These are phyloP conservation scores for Branchinecta lindahli DNA, from an alignment of 1,140 invertebrate species.

Conservation along the genomic window DNA sequence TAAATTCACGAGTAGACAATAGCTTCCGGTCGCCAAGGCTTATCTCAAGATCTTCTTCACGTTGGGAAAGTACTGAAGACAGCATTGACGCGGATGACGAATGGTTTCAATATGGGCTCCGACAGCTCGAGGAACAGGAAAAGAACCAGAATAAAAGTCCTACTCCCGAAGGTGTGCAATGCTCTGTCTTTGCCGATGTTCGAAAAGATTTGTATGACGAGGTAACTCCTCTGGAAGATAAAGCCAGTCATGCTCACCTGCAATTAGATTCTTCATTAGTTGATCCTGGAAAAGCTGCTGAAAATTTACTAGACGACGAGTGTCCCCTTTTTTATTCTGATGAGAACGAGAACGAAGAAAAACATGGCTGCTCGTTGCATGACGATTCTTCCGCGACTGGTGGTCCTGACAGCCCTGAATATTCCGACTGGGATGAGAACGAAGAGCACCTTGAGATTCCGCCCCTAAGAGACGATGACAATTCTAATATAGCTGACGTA, in stretches of 20 bases:
- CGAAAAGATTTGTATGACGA: background rate
- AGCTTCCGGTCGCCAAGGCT: slow-evolving; percentile 35
- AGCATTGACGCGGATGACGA: slow-evolving; percentile 84
- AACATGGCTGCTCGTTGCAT: background rate
- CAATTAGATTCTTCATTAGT: too few species aligned
- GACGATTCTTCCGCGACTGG: slow-evolving; percentile 63
- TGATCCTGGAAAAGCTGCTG: background rate
- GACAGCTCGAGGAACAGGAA: slow-evolving; percentile 72
- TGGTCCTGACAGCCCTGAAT: slow-evolving; percentile 61
- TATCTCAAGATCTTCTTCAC: slow-evolving; percentile 64
- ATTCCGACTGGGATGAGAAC: slow-evolving; percentile 52
- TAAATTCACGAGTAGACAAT: background rate
- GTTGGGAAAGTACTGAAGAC: slow-evolving; percentile 76
- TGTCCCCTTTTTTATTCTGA: background rate
- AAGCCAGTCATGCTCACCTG: too few species aligned
- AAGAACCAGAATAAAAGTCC: slow-evolving; percentile 39
- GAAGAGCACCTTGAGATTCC: slow-evolving; percentile 31
- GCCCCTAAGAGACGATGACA: slow-evolving; percentile 15
- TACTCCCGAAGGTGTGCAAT: background rate
- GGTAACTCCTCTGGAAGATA: too few species aligned
- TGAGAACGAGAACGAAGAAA: background rate
- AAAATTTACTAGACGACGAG: background rate
- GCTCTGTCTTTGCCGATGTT: background rate
- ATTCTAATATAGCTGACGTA: background rate
- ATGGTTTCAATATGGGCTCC: slow-evolving; percentile 76